Evolutionary conservation across 2,113 vertebrate species (phyloP).

Genomic region (Mustela lutreola): DNA sequence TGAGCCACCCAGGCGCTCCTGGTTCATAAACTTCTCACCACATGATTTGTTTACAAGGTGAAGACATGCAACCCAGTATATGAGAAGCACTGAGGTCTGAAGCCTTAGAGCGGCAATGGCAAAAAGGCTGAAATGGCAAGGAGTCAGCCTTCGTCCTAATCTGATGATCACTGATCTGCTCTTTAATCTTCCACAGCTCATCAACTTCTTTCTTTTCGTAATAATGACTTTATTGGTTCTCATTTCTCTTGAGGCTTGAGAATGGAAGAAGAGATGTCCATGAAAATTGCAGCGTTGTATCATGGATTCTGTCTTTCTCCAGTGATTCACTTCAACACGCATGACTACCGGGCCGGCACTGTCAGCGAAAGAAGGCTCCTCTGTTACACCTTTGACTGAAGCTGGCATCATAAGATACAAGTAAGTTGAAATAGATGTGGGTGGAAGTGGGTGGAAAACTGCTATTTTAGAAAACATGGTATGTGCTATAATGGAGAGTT

Average conservation of each 20-base stretch:
- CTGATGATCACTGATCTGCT: conserved; percentile 55
- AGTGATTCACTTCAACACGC: neutral
- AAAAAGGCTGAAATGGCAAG: conserved; percentile 45
- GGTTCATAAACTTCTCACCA: neutral
- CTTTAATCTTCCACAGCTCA: conserved; percentile 79
- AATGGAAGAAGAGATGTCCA: neutral
- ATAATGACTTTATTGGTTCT: conserved; percentile 72
- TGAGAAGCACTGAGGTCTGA: neutral
- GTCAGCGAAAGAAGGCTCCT: neutral
- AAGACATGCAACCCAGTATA: neutral
- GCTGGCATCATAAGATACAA: neutral
- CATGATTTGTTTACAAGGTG: neutral
- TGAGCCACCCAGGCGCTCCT: neutral
- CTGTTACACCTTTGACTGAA: neutral
- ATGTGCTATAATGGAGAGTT: neutral
- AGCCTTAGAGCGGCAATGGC: neutral
- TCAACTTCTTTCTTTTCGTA: conserved; percentile 71
- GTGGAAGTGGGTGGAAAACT: neutral
- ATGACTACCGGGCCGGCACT: neutral
- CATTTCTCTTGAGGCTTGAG: conserved; percentile 67
- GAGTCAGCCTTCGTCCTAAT: conserved; percentile 60
- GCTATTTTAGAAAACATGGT: neutral
- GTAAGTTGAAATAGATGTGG: neutral
- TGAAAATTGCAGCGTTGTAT: neutral
- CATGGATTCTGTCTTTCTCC: neutral